Base-by-base conservation (phyloP, 2,113 vertebrate genomes). In the Anser brachyrhynchus region DNA sequence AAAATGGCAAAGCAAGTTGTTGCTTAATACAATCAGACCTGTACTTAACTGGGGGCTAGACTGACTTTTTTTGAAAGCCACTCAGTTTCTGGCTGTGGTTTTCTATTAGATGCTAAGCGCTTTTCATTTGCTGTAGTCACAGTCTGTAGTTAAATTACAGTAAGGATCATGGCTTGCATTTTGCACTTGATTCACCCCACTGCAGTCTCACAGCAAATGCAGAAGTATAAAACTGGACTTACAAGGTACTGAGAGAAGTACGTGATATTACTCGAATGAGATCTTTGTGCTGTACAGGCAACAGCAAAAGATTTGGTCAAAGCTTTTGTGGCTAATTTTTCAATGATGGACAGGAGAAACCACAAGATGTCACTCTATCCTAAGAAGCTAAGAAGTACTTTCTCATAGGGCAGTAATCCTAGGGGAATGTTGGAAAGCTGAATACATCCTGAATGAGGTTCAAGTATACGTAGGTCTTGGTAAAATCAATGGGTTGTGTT, bases 301-400 rank as follows among this genome's bases (percentile, higher is more conserved):
- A 74, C 21, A 88, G 43, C 14, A 55, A 73, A 49, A 18, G 51
- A 49, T 6, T 17, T 3, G 29, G n/a, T 14, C 35, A 39, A n/a
- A 46, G 26, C 16, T 76, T 55, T 52, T 77, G 3, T 44, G 57
- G 51, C 43, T 62, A 65, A 62, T 69, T 87, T 93, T 59, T 69
- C 66, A 26, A 5, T 77, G 65, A 57, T 81, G 89, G 91, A 66
- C 87, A 89, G 87, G 80, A 96, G 96, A 96, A 91, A 79, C 97
- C 97, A 98, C 98, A 97, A 98, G 98, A 97, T 97, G 97, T 98
- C 97, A 98, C 96, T 97, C 51, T 98, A 65, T 88, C 93, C 94
- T 86, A 96, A 97, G 95, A 96, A 97, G 94, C 64, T 85, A 61
- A 62, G 91, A 90, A 89, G 80, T 57, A 33, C 57, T 89, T 83